phyloP scores from a whole-genome alignment of 64 coral and sea anemone genomes.

The Cladopsammia gracilis region DNA sequence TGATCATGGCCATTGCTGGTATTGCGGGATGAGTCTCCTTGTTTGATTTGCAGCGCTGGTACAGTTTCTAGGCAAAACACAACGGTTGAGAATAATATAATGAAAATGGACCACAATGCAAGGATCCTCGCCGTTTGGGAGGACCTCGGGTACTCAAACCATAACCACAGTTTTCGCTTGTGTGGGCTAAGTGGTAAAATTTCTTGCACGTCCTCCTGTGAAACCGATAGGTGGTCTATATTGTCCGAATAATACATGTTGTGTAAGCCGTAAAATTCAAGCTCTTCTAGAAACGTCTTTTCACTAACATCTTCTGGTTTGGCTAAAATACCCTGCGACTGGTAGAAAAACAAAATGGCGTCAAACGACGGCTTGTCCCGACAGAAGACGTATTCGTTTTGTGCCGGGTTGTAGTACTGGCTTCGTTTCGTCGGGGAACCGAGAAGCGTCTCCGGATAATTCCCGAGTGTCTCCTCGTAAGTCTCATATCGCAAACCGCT shows the following conservation, averaged over 20 bases:
- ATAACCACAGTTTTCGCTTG: constrained; percentile 83
- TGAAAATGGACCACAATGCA: constrained; percentile 75
- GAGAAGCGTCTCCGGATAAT: constrained; percentile 91
- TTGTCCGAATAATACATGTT: neutral
- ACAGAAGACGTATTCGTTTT: constrained; percentile 84
- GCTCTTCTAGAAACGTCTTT: constrained; percentile 81
- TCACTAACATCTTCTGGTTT: constrained; percentile 83
- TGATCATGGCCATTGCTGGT: neutral
- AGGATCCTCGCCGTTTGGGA: constrained; percentile 62
- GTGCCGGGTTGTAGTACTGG: constrained; percentile 65
- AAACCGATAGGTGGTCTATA: constrained; percentile 6
- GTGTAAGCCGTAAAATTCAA: constrained; percentile 80
- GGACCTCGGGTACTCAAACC: constrained; percentile 88
- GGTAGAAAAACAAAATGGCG: constrained; percentile 94
- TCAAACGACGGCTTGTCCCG: constrained; percentile 85
- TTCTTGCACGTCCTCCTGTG: constrained; percentile 29
- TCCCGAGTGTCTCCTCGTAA: constrained; percentile 86
- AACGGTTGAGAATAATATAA: constrained; percentile 86
- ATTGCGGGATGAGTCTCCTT: neutral
- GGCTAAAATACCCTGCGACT: constrained; percentile 88
- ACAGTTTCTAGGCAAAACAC: constrained; percentile 93
- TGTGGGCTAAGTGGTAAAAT: constrained; percentile 36
- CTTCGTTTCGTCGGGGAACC: constrained; percentile 70
- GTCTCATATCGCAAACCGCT: constrained; percentile 92
- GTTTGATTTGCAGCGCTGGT: neutral